Percentiles rank a stretch among this genome's conserved stretches.
Conservation (phyloP, 2,113 vertebrate genomes). For the Erythrocebus patas region DNA sequence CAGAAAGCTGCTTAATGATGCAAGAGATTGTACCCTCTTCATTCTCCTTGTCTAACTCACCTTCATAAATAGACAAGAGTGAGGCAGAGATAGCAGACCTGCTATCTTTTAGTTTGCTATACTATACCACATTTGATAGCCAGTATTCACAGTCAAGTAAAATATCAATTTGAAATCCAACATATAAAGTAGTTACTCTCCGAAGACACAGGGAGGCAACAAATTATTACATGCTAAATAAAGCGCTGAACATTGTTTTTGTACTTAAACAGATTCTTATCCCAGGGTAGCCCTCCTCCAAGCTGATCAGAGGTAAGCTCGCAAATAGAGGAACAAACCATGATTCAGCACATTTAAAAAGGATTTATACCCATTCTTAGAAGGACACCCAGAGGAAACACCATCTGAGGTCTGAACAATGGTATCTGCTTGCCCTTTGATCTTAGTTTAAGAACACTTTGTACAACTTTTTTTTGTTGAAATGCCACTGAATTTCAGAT, state of each 20-base stretch:
- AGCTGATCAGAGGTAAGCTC: neutral
- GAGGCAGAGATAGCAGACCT: neutral
- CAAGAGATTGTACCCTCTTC: neutral
- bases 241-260: neutral
- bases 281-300: neutral
- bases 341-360: slow-evolving; percentile 70
- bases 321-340: slow-evolving; percentile 43
- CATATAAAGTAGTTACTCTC: neutral
- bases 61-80: neutral
- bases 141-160: neutral
- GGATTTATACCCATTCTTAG: slow-evolving; percentile 71
- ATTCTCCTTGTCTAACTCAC: neutral
- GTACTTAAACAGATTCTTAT: neutral
- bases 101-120: neutral
- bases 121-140: neutral
- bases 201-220: neutral
- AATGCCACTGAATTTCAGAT: slow-evolving; percentile 51
- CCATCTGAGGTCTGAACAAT: slow-evolving; percentile 64
- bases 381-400: slow-evolving; percentile 65
- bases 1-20: neutral
- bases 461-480: slow-evolving; percentile 46
- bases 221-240: neutral
- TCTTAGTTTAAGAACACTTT: slow-evolving; percentile 60
- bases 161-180: neutral
- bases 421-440: slow-evolving; percentile 74